Evolutionary conservation across 2,888 invertebrate genomes (phyloP).

Genomic region (Sicus ferrugineus): DNA sequence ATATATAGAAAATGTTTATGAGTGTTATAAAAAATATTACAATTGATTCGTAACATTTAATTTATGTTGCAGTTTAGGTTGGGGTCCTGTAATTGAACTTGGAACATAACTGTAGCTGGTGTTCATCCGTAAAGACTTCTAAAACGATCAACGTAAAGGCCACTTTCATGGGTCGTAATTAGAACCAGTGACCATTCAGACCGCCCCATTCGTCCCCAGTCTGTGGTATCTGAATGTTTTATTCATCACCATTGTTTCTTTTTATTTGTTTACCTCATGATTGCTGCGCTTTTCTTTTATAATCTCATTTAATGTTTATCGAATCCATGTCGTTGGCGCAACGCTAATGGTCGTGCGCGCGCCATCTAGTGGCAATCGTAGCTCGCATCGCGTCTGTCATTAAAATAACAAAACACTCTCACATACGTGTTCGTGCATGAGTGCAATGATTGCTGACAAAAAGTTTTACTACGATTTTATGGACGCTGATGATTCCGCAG

Average conservation of each 20-base stretch:
- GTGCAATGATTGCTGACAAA: slow-evolving; percentile 10
- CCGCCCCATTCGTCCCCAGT: neutral
- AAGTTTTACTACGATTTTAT: slow-evolving; percentile 4
- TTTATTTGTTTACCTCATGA: slow-evolving; percentile 12
- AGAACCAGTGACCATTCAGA: neutral
- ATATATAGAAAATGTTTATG: no score
- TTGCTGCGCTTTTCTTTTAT: slow-evolving; percentile 12
- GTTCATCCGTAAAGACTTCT: no score
- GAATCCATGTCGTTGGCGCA: slow-evolving; percentile 9
- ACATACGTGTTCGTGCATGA: neutral
- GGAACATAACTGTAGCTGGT: no score
- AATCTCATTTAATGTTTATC: slow-evolving; percentile 6
- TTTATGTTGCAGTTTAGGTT: no score
- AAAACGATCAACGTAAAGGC: neutral
- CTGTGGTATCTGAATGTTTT: neutral
- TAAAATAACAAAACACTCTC: neutral
- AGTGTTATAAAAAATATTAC: no score
- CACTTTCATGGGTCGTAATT: neutral
- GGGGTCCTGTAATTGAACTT: no score
- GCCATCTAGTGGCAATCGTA: slow-evolving; percentile 14
- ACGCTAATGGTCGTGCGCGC: neutral
- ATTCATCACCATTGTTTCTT: neutral
- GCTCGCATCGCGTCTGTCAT: neutral
- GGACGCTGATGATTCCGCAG: neutral
- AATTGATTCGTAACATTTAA: no score